phyloP scores from a whole-genome alignment of 2,797 vertebrate genomes.

The Paguma larvata region DNA sequence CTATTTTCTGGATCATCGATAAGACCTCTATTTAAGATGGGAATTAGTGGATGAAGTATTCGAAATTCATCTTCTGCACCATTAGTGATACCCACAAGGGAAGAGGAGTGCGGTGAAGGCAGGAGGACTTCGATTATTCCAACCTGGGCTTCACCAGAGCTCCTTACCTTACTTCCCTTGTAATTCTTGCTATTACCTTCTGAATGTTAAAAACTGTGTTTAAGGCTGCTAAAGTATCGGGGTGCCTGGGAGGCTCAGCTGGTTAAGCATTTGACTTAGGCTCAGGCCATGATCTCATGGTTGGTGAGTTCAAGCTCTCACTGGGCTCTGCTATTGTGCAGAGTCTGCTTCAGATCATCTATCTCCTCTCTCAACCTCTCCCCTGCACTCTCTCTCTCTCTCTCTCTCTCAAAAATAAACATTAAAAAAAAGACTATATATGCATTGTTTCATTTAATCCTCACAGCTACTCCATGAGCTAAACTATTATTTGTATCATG shows the following conservation, averaged over 20 bases:
- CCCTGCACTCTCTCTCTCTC: no score
- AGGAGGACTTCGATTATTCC: not conserved
- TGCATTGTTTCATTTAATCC: not conserved
- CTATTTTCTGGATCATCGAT: not conserved
- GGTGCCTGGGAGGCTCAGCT: no score
- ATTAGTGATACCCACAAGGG: not conserved
- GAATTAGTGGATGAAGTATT: not conserved
- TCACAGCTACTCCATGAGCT: not conserved
- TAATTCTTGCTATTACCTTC: not conserved
- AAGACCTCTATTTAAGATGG: not conserved
- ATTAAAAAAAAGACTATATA: not conserved
- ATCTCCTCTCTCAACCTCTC: no score
- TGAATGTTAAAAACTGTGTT: not conserved
- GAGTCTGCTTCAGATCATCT: no score
- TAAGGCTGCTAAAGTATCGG: not conserved
- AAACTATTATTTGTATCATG: not conserved
- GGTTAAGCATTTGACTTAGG: no score
- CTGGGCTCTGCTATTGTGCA: no score
- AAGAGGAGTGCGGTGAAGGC: not conserved
- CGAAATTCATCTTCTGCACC: not conserved
- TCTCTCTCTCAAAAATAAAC: no score
- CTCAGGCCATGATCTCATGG: no score
- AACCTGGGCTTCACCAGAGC: not conserved
- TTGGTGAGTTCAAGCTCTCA: no score
- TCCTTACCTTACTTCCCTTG: not conserved